A percentile compares a stretch with the other conserved stretches of the same genome.
Evolutionary conservation across 2,113 vertebrate species (phyloP).

Genomic region (Takifugu bimaculatus): DNA sequence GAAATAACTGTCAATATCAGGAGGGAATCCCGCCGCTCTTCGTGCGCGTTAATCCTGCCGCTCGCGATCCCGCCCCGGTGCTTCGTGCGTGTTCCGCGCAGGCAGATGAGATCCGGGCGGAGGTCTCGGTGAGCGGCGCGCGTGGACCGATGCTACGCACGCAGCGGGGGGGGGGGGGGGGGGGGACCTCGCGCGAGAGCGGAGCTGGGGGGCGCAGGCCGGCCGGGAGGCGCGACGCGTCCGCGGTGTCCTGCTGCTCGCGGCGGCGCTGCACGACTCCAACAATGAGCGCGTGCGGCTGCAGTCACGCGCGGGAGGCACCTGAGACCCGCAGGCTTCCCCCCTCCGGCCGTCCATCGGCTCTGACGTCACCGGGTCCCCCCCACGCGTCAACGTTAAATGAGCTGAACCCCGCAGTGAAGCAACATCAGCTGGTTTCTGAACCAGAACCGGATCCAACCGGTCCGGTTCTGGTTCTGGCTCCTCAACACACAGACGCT

Average conservation of each 20-base stretch:
- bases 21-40: conserved; percentile 68
- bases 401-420: too few species aligned
- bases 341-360: conserved; percentile 62
- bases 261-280: conserved; percentile 23
- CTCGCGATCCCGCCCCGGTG: conserved; percentile 31
- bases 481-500: too few species aligned
- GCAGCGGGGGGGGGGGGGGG: conserved; percentile 67
- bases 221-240: conserved; percentile 12
- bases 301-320: conserved; percentile 24
- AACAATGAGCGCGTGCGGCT: conserved; percentile 28
- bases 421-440: too few species aligned
- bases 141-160: conserved; percentile 63
- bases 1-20: conserved; percentile 63
- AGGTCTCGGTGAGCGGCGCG: conserved; percentile 46
- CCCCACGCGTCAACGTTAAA: neutral
- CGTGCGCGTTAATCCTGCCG: conserved; percentile 37
- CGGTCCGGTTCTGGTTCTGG: too few species aligned
- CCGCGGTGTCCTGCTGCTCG: conserved; percentile 28
- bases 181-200: conserved; percentile 40
- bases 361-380: conserved; percentile 68
- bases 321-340: conserved; percentile 56
- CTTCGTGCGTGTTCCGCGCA: conserved; percentile 58
- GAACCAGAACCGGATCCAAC: too few species aligned
- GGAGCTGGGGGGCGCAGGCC: conserved; percentile 37
- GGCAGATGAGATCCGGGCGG: conserved; percentile 43